Conservation (phyloP, 2,797 vertebrate species). For the Clarias fuscus region DNA sequence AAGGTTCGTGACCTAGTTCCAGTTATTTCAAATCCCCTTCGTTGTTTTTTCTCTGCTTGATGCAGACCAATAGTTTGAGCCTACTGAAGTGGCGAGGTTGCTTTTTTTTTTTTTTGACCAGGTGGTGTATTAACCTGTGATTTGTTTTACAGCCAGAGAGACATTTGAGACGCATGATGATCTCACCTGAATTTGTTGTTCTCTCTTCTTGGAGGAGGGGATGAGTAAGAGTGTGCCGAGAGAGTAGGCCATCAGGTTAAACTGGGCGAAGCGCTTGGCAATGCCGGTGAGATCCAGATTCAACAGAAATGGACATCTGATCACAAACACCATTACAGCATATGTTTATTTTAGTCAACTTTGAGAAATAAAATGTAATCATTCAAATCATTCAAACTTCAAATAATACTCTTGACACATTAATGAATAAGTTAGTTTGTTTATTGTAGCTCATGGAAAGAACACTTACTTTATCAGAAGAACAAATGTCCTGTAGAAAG, state of each 20-base stretch:
- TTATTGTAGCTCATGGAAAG: not conserved
- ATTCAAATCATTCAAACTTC: not conserved
- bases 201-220: conserved; percentile 79
- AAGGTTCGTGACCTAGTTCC: too few relatives aligned
- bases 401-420: not conserved
- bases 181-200: conserved; percentile 85
- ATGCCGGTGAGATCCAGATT: conserved; percentile 87
- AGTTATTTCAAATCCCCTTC: too few relatives aligned
- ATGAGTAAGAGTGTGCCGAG: conserved; percentile 87
- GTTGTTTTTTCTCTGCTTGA: too few relatives aligned
- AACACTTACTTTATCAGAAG: conserved; percentile 86
- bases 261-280: conserved; percentile 88
- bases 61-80: too few relatives aligned
- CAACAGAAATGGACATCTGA: conserved; percentile 88
- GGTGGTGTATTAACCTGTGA: too few relatives aligned
- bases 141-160: too few relatives aligned
- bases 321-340: not conserved
- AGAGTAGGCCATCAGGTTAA: conserved; percentile 84
- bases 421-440: not conserved
- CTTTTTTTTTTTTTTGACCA: too few relatives aligned
- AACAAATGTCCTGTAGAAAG: conserved; percentile 83
- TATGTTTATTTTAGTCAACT: not conserved
- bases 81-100: too few relatives aligned
- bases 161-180: not conserved
- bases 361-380: too few relatives aligned